Evolutionary conservation across 2,113 vertebrate species (phyloP).

Genomic region (Vulpes ferrilata): DNA sequence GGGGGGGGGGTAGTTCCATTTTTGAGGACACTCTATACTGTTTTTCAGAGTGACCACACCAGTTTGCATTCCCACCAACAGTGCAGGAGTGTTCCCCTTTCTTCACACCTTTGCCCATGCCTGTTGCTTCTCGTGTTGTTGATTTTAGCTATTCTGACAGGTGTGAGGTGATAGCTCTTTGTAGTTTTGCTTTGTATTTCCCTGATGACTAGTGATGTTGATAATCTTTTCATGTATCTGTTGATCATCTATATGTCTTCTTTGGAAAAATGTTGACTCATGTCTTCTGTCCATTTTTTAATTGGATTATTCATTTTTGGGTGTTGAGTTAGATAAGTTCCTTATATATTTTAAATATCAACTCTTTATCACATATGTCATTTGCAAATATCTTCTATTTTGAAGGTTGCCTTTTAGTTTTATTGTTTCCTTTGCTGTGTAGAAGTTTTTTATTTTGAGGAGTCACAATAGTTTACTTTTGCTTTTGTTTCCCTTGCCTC

Average conservation of each 20-base stretch:
- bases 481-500: too few relatives aligned
- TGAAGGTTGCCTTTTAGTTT: background rate
- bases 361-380: background rate
- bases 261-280: background rate
- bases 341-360: background rate
- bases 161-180: background rate
- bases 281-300: background rate
- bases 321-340: background rate
- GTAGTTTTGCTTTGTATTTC: background rate
- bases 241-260: background rate
- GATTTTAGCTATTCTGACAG: background rate
- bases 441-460: background rate
- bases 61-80: background rate
- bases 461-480: background rate
- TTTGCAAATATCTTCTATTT: background rate
- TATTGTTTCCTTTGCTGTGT: background rate
- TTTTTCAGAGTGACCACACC: background rate
- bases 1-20: background rate
- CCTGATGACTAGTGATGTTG: background rate
- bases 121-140: background rate
- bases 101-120: background rate
- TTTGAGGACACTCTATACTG: background rate
- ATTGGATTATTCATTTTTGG: background rate
- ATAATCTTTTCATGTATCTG: background rate
- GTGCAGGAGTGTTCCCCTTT: background rate